Evolutionary conservation across 2,797 vertebrate species (phyloP).

Genomic region (Anolis apletophallus): DNA sequence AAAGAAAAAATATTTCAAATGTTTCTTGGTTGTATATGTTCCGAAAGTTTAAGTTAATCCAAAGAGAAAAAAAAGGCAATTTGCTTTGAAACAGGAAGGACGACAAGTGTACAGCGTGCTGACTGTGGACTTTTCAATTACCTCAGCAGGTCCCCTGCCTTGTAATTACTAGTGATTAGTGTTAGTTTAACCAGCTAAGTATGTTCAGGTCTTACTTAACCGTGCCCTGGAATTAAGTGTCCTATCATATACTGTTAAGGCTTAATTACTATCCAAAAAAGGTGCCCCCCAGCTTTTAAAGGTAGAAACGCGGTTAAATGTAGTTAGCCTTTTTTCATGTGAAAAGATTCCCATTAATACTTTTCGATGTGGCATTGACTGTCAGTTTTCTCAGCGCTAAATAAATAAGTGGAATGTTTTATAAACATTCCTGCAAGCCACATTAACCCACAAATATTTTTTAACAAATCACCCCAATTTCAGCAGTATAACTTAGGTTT

Average conservation of each 20-base stretch:
- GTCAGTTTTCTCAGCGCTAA: neutral
- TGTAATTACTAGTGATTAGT: slow-evolving; percentile 59
- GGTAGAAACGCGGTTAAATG: slow-evolving; percentile 13
- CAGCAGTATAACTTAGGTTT: slow-evolving; percentile 11
- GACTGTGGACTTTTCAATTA: slow-evolving; percentile 61
- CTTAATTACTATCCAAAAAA: slow-evolving; percentile 52
- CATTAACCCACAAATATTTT: slow-evolving; percentile 27
- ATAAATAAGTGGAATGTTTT: slow-evolving; percentile 51
- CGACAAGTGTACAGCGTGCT: slow-evolving; percentile 50
- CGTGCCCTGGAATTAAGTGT: slow-evolving; percentile 60
- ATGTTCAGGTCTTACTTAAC: slow-evolving; percentile 51
- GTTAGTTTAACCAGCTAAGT: slow-evolving; percentile 48
- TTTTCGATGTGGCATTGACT: slow-evolving; percentile 22
- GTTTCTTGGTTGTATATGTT: slow-evolving; percentile 45
- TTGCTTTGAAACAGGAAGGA: slow-evolving; percentile 64
- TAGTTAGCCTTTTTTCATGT: slow-evolving; percentile 25
- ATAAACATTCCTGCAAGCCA: slow-evolving; percentile 37
- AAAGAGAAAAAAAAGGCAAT: slow-evolving; percentile 62
- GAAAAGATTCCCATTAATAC: slow-evolving; percentile 19
- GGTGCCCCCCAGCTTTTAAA: slow-evolving; percentile 4
- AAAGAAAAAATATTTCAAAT: slow-evolving; percentile 7
- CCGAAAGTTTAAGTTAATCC: slow-evolving; percentile 65
- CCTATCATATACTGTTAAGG: slow-evolving; percentile 29
- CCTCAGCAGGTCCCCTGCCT: slow-evolving; percentile 75
- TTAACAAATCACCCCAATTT: slow-evolving; percentile 33